phyloP scores from a whole-genome alignment of 1,140 invertebrate species.

The Bombyx mandarina region DNA sequence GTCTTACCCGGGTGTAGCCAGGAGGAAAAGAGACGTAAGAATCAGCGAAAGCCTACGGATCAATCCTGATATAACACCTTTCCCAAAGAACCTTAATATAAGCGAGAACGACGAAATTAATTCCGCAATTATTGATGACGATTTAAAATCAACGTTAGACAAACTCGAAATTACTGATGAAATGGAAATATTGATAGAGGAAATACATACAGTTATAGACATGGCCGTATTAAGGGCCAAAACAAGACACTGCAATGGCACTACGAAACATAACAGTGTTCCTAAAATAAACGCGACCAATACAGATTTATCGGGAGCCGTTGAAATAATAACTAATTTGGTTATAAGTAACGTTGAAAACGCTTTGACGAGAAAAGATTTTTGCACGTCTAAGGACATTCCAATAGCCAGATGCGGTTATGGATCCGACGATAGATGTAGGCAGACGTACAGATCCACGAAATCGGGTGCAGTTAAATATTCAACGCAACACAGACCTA shows the following conservation, averaged over 20 bases:
- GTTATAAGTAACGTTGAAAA: conserved; percentile 25
- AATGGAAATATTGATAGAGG: conserved; percentile 33
- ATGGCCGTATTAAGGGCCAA: conserved; percentile 24
- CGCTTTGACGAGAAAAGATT: conserved; percentile 26
- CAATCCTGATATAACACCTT: conserved; percentile 44
- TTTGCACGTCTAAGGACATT: conserved; percentile 18
- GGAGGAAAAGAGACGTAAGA: conserved; percentile 24
- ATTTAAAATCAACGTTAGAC: too few relatives aligned
- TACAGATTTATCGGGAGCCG: conserved; percentile 24
- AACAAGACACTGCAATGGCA: conserved; percentile 34
- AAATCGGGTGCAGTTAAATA: conserved; percentile 23
- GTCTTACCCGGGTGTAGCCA: conserved; percentile 33
- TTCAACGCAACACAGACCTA: conserved; percentile 40
- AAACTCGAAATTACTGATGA: too few relatives aligned
- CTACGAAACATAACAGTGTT: not conserved
- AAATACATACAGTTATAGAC: not conserved
- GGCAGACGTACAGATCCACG: conserved; percentile 22
- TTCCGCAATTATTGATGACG: too few relatives aligned
- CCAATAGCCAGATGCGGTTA: too few relatives aligned
- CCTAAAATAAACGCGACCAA: not conserved
- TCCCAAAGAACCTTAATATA: conserved; percentile 5
- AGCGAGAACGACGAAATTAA: conserved; percentile 1
- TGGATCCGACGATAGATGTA: conserved; percentile 14
- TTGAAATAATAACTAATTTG: conserved; percentile 22
- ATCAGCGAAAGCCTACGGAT: conserved; percentile 34